Evolutionary conservation across 1,140 invertebrate genomes (phyloP).

Genomic region (Glossosoma conforme): DNA sequence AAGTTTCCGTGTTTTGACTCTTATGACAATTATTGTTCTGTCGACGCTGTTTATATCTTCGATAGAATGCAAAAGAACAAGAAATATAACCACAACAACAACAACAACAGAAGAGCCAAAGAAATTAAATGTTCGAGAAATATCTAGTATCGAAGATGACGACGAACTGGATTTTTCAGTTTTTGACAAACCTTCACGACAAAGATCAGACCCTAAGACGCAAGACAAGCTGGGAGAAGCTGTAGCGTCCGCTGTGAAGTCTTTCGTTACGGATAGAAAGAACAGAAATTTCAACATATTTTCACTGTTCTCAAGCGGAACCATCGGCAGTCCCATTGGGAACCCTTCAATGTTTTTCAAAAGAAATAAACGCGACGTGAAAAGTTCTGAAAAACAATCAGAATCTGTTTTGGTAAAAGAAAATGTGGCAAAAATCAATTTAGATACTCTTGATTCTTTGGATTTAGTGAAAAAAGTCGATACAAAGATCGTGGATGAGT

Average conservation of each 20-base stretch:
- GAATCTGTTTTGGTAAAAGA: no score
- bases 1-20: no score
- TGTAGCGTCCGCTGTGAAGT: slow-evolving; percentile 16
- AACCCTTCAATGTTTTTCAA: neutral
- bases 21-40: no score
- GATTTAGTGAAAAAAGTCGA: no score
- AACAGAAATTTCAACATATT: slow-evolving; percentile 10
- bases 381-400: neutral
- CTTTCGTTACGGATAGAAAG: slow-evolving; percentile 14
- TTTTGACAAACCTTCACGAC: slow-evolving; percentile 15
- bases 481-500: no score
- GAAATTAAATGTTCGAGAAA: neutral
- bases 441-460: no score
- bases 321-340: slow-evolving; percentile 4
- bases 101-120: slow-evolving; percentile 3
- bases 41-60: no score
- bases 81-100: slow-evolving; percentile 5
- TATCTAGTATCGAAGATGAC: slow-evolving; percentile 26
- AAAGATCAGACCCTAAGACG: slow-evolving; percentile 2
- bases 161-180: slow-evolving; percentile 22
- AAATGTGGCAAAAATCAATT: no score
- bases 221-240: slow-evolving; percentile 15
- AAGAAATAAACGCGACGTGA: slow-evolving; percentile 7
- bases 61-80: no score
- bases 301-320: slow-evolving; percentile 10